phyloP scores from a whole-genome alignment of 2,888 invertebrate genomes.

The Operophtera brumata region DNA sequence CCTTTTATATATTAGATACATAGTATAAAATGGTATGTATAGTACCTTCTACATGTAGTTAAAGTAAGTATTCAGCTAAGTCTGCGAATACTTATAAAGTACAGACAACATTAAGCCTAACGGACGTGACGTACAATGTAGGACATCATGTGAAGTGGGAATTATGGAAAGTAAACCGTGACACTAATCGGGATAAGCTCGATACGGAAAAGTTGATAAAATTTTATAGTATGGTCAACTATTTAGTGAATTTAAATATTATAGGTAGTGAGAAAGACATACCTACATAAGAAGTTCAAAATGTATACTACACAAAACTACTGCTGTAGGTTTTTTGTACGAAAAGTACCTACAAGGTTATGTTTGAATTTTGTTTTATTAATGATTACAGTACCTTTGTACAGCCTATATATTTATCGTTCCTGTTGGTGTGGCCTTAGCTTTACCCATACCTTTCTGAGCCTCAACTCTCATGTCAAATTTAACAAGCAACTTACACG shows the following conservation, averaged over 20 bases:
- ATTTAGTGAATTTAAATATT: background rate
- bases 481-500: too few relatives aligned
- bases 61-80: background rate
- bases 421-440: too few relatives aligned
- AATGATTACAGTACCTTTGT: too few relatives aligned
- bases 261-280: background rate
- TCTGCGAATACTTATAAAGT: background rate
- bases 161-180: slow-evolving; percentile 25
- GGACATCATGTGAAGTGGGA: slow-evolving; percentile 20
- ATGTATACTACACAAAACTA: background rate
- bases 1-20: too few relatives aligned
- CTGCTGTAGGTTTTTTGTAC: too few relatives aligned
- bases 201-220: slow-evolving; percentile 14
- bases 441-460: too few relatives aligned
- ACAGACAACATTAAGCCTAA: slow-evolving; percentile 19
- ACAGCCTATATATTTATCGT: too few relatives aligned
- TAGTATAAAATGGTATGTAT: too few relatives aligned
- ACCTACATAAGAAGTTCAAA: background rate
- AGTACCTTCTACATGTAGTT: background rate
- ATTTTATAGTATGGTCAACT: slow-evolving; percentile 5
- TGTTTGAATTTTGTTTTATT: too few relatives aligned
- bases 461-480: too few relatives aligned
- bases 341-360: too few relatives aligned
- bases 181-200: slow-evolving; percentile 23
- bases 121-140: slow-evolving; percentile 19